Base-by-base conservation (phyloP, 2,113 vertebrate genomes). In the Alethe diademata region DNA sequence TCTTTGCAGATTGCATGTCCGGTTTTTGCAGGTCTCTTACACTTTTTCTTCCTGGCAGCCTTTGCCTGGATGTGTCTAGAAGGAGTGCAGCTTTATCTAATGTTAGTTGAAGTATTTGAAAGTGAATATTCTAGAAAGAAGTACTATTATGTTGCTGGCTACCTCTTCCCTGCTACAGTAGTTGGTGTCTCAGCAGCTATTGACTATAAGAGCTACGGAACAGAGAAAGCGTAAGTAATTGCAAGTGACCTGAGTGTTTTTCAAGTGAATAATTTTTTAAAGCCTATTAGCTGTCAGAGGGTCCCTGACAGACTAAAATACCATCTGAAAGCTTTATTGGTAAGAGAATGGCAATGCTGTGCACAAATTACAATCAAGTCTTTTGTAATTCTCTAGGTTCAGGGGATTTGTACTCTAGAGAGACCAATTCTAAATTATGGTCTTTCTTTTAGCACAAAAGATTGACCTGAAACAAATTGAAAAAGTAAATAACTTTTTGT, bases 41-140 rank as follows among this genome's bases (percentile, higher is more conserved):
- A 99, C 95, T 99, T 99, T 96, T 99, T 99, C 98, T 99, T 99
- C 98, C 97, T 99, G 97, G 99, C 99, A 14, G 99, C 99, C 87
- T 99, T 99, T 98, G 98, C 99, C 88, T 99, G 99, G 99, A 99
- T 99, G 99, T 99, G 99, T 96, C 97, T 99, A 78, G 99, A 99
- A 97, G 99, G 99, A 48, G 98, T 99, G 42, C 99, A 99, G 97
- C 98, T 99, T 88, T 99, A 99, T 96, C 98, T 99, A 85, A 99
- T 99, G 99, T 98, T 99, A 50, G 99, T 99, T 84, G 99, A 99
- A 96, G 99, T 99, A 90, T 99, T 99, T 95, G 99, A 99, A 97
- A 99, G 99, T 65, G 99, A 99, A 98, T 99, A 99, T 98, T 99
- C 99, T 33, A 98, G 99, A 92, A 99, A 99, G 96, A 99, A 99